These are phyloP conservation scores for Lagodon rhomboides DNA, from an alignment of 2,797 vertebrate species.

Conservation along the genomic window DNA sequence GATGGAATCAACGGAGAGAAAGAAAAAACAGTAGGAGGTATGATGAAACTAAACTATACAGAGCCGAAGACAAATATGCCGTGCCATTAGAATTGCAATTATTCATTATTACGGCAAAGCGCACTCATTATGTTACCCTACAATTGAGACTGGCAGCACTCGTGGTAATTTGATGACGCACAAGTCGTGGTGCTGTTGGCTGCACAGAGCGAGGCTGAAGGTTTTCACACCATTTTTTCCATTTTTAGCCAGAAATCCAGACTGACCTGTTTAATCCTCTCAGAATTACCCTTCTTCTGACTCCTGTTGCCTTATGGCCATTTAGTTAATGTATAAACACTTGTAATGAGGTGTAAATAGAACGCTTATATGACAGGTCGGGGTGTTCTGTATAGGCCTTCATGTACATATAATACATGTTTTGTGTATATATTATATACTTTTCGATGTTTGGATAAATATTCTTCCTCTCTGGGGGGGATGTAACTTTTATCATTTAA, in stretches of 20 bases:
- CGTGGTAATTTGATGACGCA: slow-evolving; percentile 82
- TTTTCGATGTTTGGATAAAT: background rate
- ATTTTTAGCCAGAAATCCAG: slow-evolving; percentile 63
- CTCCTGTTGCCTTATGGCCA: slow-evolving; percentile 18
- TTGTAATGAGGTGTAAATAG: slow-evolving; percentile 25
- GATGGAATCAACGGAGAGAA: slow-evolving; percentile 27
- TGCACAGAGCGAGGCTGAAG: slow-evolving; percentile 48
- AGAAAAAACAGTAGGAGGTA: slow-evolving; percentile 40
- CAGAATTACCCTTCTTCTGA: slow-evolving; percentile 39
- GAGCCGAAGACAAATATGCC: slow-evolving; percentile 65
- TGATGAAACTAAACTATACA: slow-evolving; percentile 62
- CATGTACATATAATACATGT: background rate
- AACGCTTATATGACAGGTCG: slow-evolving; percentile 21
- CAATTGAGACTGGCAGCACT: slow-evolving; percentile 82
- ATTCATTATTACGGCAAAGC: slow-evolving; percentile 81
- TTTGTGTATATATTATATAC: background rate
- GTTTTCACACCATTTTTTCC: slow-evolving; percentile 72
- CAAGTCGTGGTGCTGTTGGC: slow-evolving; percentile 74
- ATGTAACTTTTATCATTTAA: background rate
- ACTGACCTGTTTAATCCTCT: slow-evolving; percentile 63
- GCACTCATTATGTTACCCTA: slow-evolving; percentile 79
- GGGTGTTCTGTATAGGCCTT: no score
- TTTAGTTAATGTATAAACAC: slow-evolving; percentile 50
- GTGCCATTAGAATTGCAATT: slow-evolving; percentile 79
- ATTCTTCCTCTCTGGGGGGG: background rate